Base-by-base conservation (phyloP, 2,113 vertebrate genomes). In the Leptobrachium leishanense region DNA sequence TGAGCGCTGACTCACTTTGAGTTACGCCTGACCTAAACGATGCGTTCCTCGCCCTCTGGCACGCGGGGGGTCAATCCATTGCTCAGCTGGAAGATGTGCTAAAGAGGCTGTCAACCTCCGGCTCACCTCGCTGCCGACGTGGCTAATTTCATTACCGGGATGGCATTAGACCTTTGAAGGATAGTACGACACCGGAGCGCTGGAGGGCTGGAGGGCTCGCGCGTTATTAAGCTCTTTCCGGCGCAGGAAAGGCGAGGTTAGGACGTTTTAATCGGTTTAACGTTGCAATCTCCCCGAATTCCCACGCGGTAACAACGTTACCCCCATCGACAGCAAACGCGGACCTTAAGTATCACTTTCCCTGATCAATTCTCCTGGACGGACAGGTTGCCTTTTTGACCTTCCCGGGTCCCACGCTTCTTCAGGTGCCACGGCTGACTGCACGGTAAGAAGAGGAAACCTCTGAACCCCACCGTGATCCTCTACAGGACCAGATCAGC, bases 321-420 rank as follows among this genome's bases (percentile, higher is more conserved):
- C 89, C 86, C 20, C 87, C 81, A 87, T 84, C 89, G 86, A 90
- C 92, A 83, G 95, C 88, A 87, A 90, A 89, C 86, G 87, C 93
- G 89, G 88, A 31, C 20, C 20, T 31, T 31, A 31, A 31, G 20
- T 31, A 31, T 31, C 88, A 86, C 90, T 87, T 92, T 91, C 90
- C 90, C 88, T 86, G 90, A 90, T 88, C 89, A 89, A 92, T 93
- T 95, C 92, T 94, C 94, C 94, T 94, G 89, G 84, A 89, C 83
- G 82, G 92, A 93, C 94, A 95, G 94, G 94, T 93, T 95, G 94
- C 92, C 95, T 95, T 95, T 94, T 91, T 95, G 94, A 96, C 95
- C 95, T 93, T 84, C 46, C 20, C 20, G 20, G 20, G 20, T 31
- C 20, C 20, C 20, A 31, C 20, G 20, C 20, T 31, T 31, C 20